phyloP scores from a whole-genome alignment of 1,140 invertebrate genomes.

The Bombus pascuorum region DNA sequence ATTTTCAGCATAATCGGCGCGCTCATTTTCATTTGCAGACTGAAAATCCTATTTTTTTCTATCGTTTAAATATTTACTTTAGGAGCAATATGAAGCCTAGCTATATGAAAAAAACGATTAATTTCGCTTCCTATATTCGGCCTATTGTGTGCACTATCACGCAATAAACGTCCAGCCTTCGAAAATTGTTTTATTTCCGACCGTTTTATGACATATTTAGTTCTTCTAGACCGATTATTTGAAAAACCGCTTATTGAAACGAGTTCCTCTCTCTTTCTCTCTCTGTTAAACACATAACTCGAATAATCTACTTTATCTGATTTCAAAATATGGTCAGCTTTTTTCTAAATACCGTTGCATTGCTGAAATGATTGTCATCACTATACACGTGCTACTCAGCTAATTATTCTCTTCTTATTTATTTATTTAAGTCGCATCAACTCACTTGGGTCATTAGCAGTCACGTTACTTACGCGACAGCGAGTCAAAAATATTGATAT shows the following conservation, averaged over 20 bases:
- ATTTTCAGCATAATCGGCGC: not conserved
- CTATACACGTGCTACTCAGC: not conserved
- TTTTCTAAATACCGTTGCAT: not conserved
- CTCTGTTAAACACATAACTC: not conserved
- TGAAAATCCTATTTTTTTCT: not conserved
- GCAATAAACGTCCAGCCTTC: not conserved
- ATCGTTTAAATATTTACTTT: not conserved
- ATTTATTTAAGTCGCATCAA: no score
- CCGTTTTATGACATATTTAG: not conserved
- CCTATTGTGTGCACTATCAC: not conserved
- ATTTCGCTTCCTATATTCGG: not conserved
- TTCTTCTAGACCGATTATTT: not conserved
- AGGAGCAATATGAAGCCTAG: not conserved
- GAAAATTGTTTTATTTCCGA: not conserved
- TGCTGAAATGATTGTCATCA: not conserved
- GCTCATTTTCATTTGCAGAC: not conserved
- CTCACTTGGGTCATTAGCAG: no score
- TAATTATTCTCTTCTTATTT: no score
- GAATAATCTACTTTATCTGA: not conserved
- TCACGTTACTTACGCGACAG: no score
- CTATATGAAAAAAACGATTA: not conserved
- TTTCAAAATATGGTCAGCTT: not conserved
- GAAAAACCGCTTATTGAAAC: not conserved
- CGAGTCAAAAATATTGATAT: fast-evolving
- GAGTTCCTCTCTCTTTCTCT: not conserved